These are phyloP conservation scores for Beris morrisii DNA, from an alignment of 2,888 invertebrate species.

Conservation along the genomic window DNA sequence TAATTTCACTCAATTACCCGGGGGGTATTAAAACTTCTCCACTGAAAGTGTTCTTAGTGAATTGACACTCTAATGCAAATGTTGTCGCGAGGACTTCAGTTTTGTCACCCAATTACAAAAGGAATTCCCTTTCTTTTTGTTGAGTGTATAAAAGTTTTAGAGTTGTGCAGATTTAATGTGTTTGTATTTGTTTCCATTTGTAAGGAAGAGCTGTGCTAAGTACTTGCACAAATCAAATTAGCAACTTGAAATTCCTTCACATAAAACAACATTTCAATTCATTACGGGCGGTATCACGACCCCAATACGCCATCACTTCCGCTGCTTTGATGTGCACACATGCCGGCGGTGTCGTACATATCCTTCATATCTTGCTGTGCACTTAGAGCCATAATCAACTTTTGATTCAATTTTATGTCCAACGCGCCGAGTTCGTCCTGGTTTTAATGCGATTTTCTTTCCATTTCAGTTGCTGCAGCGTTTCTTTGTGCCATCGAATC, in stretches of 20 bases:
- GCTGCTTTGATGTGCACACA: not conserved
- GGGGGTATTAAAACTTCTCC: too few species aligned
- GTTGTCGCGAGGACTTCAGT: constrained; percentile 6
- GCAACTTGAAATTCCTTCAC: too few species aligned
- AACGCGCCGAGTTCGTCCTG: not conserved
- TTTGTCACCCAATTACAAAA: constrained; percentile 14
- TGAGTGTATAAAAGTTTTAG: not conserved
- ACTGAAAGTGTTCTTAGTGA: too few species aligned
- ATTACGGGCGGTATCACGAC: not conserved
- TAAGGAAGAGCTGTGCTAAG: not conserved
- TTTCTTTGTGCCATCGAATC: constrained; percentile 38
- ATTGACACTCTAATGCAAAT: too few species aligned
- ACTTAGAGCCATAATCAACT: too few species aligned
- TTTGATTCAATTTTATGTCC: not conserved
- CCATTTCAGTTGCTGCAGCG: constrained; percentile 40
- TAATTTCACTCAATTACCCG: too few species aligned
- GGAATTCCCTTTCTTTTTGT: not conserved
- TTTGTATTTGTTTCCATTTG: too few species aligned
- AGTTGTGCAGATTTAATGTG: too few species aligned
- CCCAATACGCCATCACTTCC: not conserved
- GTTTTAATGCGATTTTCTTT: not conserved
- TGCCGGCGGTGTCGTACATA: too few species aligned
- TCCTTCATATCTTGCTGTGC: too few species aligned
- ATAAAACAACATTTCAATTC: too few species aligned
- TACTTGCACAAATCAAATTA: too few species aligned